Evolutionary conservation across 2,888 invertebrate species (phyloP).

Genomic region (Sphecodes monilicornis): DNA sequence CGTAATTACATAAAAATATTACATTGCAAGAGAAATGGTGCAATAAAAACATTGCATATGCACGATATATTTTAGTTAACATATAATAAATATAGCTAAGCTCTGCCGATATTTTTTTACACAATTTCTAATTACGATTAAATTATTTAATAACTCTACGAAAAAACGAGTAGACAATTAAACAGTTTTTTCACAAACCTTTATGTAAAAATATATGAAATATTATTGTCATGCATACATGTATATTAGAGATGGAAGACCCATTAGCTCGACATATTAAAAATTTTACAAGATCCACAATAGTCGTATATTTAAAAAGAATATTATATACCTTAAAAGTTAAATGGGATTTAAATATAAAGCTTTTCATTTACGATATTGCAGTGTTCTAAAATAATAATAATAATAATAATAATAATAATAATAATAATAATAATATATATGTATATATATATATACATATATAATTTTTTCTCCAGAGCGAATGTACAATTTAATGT

Average conservation of each 20-base stretch:
- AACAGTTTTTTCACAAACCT: conserved; percentile 48
- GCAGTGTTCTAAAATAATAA: conserved; percentile 29
- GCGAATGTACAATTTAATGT: conserved; percentile 23
- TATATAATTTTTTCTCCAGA: conserved; percentile 2
- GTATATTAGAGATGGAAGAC: conserved; percentile 62
- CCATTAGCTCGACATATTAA: conserved; percentile 57
- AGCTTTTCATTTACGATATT: conserved; percentile 38
- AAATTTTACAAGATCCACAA: conserved; percentile 45
- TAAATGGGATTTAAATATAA: conserved; percentile 22
- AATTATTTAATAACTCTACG: conserved; percentile 38
- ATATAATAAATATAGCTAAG: conserved; percentile 30
- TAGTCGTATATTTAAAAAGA: conserved; percentile 39
- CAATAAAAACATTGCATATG: conserved; percentile 20
- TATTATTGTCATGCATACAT: conserved; percentile 66
- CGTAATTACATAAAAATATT: conserved; percentile 12
- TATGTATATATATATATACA: no score
- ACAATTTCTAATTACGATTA: conserved; percentile 39
- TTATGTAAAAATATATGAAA: conserved; percentile 49
- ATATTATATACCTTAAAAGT: conserved; percentile 31
- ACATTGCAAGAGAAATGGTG: conserved; percentile 19
- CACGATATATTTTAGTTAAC: conserved; percentile 37
- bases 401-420: no score
- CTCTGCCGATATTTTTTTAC: conserved; percentile 20
- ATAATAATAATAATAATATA: no score
- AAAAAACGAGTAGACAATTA: conserved; percentile 35